Evolutionary conservation across 1,140 invertebrate genomes (phyloP), one percentile per base, ranked within the genome.

Genomic region (Teleogryllus occipitalis): DNA sequence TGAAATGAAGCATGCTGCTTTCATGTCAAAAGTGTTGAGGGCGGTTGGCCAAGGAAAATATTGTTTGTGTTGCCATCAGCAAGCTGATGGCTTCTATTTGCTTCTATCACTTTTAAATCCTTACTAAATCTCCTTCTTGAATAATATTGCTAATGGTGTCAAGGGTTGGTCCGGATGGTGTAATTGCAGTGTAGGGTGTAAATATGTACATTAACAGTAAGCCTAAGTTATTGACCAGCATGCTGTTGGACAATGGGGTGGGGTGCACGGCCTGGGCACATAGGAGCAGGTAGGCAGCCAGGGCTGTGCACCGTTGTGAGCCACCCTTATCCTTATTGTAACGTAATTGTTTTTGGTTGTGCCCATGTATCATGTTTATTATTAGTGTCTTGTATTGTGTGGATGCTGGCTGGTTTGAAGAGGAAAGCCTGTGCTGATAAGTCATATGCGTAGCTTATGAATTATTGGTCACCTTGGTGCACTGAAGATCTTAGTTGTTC

Each of bases 61-160:
- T 65, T 65, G 10, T 65, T 65, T 10, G 10, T 18, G 18, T 65
- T 10, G 18, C 54, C 54, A 65, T 65, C 18, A 18, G 1, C 18
- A 18, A 65, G 54, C 54, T 18, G 18, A 18, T 65, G 54, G 54
- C 18, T 18, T 65, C 18, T 18, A 65, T 18, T 65, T 65, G 54
- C 54, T 65, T 65, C 54, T 65, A 65, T 65, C 54, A 65, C 54
- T 65, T 39, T 39, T 65, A 65, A 18, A 14, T 18, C 54, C 54
- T 65, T 65, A 65, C 54, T 65, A 65, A 65, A 65, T 65, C 54
- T 65, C 54, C 54, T 65, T 65, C 54, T 65, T 65, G 54, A 65
- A 18, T 65, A 65, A 65, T 39, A 39, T 39, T 65, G 54, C 54
- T 65, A 65, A 65, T 65, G 54, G 54, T 65, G 54, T 65, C 54